phyloP scores from a whole-genome alignment of 2,888 invertebrate genomes.

The Synanthedon vespiformis region DNA sequence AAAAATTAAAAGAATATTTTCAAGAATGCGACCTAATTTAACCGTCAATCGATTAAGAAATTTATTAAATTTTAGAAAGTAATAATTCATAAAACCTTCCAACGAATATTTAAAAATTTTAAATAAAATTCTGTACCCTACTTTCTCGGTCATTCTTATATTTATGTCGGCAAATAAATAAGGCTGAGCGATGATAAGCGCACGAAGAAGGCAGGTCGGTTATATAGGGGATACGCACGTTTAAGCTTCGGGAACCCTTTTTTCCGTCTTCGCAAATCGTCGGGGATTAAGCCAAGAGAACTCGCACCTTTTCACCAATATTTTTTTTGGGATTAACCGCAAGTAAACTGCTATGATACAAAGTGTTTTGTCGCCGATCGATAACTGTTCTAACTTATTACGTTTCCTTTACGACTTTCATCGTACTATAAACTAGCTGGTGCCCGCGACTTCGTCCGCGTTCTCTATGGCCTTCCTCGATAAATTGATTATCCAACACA shows the following conservation, averaged over 20 bases:
- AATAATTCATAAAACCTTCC: too few species aligned
- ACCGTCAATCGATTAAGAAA: neutral
- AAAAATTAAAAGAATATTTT: neutral
- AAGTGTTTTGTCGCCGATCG: slow-evolving; percentile 42
- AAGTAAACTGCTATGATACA: slow-evolving; percentile 48
- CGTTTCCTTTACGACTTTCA: slow-evolving; percentile 25
- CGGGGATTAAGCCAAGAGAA: slow-evolving; percentile 57
- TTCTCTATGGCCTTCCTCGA: too few species aligned
- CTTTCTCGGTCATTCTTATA: slow-evolving; percentile 3
- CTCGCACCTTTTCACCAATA: slow-evolving; percentile 61
- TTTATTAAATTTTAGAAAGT: neutral
- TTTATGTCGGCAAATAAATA: slow-evolving; percentile 51
- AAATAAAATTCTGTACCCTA: too few species aligned
- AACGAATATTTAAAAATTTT: too few species aligned
- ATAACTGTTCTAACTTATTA: slow-evolving; percentile 34
- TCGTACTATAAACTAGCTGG: too few species aligned
- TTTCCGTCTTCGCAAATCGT: slow-evolving; percentile 65
- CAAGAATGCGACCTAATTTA: neutral
- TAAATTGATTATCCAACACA: too few species aligned
- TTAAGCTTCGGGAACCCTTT: slow-evolving; percentile 56
- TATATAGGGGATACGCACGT: slow-evolving; percentile 36
- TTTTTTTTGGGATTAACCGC: slow-evolving; percentile 54
- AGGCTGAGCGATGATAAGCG: slow-evolving; percentile 43
- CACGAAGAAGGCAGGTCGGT: slow-evolving; percentile 37
- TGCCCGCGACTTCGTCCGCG: too few species aligned